Evolutionary conservation across 1,140 invertebrate species (phyloP).

Genomic region (Drosophila sp.): DNA sequence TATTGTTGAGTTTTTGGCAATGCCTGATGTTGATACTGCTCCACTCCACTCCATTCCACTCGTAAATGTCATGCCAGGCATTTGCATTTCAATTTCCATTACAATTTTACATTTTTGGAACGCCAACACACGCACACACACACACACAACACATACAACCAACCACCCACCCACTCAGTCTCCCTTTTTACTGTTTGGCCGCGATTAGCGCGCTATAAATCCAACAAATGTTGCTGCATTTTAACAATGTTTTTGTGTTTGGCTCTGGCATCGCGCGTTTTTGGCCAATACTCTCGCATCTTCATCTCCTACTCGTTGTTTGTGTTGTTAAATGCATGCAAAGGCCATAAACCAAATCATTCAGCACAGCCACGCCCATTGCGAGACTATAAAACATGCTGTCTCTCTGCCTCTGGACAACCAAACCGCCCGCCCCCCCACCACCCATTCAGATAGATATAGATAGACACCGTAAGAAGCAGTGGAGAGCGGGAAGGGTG

Average conservation of each 20-base stretch:
- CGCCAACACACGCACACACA: conserved; percentile 27
- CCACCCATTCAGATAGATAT: not conserved
- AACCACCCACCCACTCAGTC: conserved; percentile 21
- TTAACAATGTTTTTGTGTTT: conserved; percentile 73
- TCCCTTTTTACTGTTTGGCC: conserved; percentile 60
- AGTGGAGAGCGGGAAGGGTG: too few species aligned
- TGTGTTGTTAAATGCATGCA: conserved; percentile 74
- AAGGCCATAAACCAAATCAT: conserved; percentile 74
- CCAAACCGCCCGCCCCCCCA: not conserved
- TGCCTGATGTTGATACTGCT: conserved; percentile 41
- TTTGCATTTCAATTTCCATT: conserved; percentile 82
- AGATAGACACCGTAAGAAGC: not conserved
- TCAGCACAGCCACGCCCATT: conserved; percentile 63
- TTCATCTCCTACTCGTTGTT: conserved; percentile 20
- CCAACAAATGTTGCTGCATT: conserved; percentile 76
- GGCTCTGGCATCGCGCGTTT: conserved; percentile 26
- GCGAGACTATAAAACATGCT: conserved; percentile 47
- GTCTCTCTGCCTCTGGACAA: too few species aligned
- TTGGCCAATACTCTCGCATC: conserved; percentile 41
- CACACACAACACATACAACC: conserved; percentile 3
- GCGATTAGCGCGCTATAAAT: conserved; percentile 80
- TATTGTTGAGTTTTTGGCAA: conserved; percentile 78
- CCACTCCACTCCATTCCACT: conserved; percentile 58
- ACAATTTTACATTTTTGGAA: conserved; percentile 67
- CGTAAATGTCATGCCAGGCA: conserved; percentile 75